Conservation (phyloP, 2,797 vertebrate genomes). For the Ptychobarbus kaznakovi region DNA sequence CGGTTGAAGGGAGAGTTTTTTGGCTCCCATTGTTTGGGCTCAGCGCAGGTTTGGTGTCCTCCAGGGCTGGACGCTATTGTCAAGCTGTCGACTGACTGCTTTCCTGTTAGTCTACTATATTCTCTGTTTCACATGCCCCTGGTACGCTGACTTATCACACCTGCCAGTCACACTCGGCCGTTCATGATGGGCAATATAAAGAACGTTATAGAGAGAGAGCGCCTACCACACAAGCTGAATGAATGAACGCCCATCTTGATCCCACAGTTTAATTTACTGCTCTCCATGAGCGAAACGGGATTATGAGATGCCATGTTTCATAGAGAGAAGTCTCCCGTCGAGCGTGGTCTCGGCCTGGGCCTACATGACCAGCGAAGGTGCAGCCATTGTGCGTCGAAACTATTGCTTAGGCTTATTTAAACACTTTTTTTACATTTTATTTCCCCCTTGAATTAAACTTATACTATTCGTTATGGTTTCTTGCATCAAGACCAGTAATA, state of each 20-base stretch:
- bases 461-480: neutral
- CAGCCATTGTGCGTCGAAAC: neutral
- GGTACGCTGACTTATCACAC: slow-evolving; percentile 71
- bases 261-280: slow-evolving; percentile 66
- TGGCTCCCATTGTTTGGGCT: slow-evolving; percentile 67
- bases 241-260: slow-evolving; percentile 53
- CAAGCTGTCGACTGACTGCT: slow-evolving; percentile 64
- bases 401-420: neutral
- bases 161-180: slow-evolving; percentile 60
- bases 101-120: slow-evolving; percentile 50
- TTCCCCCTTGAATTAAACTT: neutral
- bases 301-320: slow-evolving; percentile 55
- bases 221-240: slow-evolving; percentile 61
- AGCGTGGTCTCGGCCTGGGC: neutral
- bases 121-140: slow-evolving; percentile 53
- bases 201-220: slow-evolving; percentile 44
- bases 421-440: neutral
- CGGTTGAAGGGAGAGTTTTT: slow-evolving; percentile 64
- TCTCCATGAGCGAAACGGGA: slow-evolving; percentile 62
- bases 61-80: slow-evolving; percentile 71
- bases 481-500: neutral
- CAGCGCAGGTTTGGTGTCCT: slow-evolving; percentile 60
- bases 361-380: neutral
- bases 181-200: slow-evolving; percentile 18
- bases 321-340: slow-evolving; percentile 30